These are phyloP conservation scores for Ibidorhyncha struthersii DNA, from an alignment of 2,113 vertebrate genomes.

Conservation along the genomic window DNA sequence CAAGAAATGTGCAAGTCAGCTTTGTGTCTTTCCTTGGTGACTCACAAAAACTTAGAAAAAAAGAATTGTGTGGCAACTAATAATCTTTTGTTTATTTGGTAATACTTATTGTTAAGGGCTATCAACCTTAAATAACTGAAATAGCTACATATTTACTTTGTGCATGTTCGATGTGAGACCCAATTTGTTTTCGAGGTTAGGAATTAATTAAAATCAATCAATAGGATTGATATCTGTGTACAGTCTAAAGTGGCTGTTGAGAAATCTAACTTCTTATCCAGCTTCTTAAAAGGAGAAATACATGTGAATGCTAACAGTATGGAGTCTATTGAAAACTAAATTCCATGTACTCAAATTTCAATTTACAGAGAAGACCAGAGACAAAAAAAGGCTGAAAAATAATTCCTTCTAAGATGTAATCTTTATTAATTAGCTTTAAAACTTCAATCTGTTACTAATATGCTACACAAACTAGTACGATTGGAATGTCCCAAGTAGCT, in stretches of 20 bases:
- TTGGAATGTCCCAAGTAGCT: background rate
- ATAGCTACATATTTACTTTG: background rate
- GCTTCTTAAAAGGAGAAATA: background rate
- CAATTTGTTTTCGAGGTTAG: background rate
- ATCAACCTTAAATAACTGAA: background rate
- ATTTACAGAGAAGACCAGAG: background rate
- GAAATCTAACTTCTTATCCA: background rate
- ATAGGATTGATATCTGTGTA: background rate
- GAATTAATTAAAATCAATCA: background rate
- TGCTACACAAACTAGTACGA: background rate
- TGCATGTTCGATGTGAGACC: background rate
- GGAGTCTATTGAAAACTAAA: background rate
- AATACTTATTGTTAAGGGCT: background rate
- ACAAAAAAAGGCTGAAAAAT: background rate
- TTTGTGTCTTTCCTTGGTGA: background rate
- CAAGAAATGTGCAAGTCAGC: background rate
- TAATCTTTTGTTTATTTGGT: background rate
- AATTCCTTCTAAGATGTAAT: background rate
- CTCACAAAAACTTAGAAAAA: background rate
- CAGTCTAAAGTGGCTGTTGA: background rate
- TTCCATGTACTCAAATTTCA: background rate
- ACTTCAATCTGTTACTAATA: background rate
- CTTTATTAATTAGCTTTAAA: background rate
- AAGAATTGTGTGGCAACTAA: background rate
- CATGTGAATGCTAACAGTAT: background rate